Conservation (phyloP, 1,140 invertebrate species). For the Drosophila orosa region DNA sequence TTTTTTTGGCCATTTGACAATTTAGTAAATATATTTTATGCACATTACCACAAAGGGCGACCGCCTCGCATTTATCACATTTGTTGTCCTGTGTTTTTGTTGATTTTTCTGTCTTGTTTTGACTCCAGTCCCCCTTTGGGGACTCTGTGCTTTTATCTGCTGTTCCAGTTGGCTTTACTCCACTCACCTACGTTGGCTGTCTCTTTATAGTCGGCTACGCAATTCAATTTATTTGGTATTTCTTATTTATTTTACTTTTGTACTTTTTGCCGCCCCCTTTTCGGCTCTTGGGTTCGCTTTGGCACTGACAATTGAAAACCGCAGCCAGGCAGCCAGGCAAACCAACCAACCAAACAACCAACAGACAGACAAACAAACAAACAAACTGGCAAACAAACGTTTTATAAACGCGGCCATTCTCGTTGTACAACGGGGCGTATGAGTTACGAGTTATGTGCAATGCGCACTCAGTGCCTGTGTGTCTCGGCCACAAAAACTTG, state of each 20-base stretch:
- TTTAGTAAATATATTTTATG: conserved; percentile 56
- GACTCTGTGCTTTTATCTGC: conserved; percentile 31
- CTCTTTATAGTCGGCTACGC: conserved; percentile 66
- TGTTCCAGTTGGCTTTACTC: conserved; percentile 50
- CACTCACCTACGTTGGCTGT: conserved; percentile 68
- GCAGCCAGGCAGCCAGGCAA: conserved; percentile 26
- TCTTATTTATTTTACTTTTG: conserved; percentile 69
- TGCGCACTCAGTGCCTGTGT: conserved; percentile 36
- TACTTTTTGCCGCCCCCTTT: conserved; percentile 30
- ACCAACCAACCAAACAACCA: conserved; percentile 18
- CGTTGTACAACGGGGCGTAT: conserved; percentile 60
- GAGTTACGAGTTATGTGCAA: conserved; percentile 76
- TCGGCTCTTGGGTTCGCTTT: conserved; percentile 43
- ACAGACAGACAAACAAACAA: conserved; percentile 1
- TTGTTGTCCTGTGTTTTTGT: conserved; percentile 45
- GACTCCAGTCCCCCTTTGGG: conserved; percentile 20
- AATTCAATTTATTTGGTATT: conserved; percentile 77
- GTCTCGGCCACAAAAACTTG: conserved; percentile 26
- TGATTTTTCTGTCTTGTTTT: conserved; percentile 33
- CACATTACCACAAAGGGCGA: conserved; percentile 63
- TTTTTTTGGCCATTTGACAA: conserved; percentile 14
- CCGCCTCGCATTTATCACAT: conserved; percentile 64
- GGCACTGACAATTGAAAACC: conserved; percentile 69
- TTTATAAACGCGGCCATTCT: conserved; percentile 50
- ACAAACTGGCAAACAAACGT: conserved; percentile 44